These are phyloP conservation scores for Onchidella celtica DNA, from an alignment of 2,888 invertebrate species.

Conservation along the genomic window DNA sequence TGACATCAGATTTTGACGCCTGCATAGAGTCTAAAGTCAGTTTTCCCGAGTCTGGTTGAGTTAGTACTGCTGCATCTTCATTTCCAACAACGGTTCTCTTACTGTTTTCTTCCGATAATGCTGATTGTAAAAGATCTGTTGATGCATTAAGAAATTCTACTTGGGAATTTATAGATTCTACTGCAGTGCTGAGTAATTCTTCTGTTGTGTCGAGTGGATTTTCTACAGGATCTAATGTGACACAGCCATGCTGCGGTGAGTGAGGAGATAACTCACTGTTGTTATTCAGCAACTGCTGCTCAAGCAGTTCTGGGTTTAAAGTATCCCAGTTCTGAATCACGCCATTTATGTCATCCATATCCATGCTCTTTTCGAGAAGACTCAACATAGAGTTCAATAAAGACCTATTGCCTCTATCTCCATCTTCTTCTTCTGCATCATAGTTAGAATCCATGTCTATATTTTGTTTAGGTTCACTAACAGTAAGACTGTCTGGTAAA, in stretches of 20 bases:
- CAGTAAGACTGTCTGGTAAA: not conserved
- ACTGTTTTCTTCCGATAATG: not conserved
- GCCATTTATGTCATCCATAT: not conserved
- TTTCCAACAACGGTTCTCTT: no score
- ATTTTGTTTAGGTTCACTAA: not conserved
- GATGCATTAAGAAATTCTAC: not conserved
- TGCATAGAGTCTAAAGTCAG: no score
- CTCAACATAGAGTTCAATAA: not conserved
- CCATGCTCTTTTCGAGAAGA: conserved; percentile 2
- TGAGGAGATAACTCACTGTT: not conserved
- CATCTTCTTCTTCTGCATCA: not conserved
- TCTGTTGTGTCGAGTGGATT: not conserved
- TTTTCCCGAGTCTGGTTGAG: no score
- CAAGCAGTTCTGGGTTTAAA: not conserved
- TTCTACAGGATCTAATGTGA: not conserved
- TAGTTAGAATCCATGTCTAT: not conserved
- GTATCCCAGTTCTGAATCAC: conserved; percentile 16
- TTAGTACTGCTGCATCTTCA: no score
- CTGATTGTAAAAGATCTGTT: not conserved
- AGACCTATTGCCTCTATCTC: not conserved
- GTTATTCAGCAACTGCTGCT: conserved; percentile 1
- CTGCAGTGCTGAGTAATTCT: not conserved
- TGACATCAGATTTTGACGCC: no score
- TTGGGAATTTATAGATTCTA: not conserved
- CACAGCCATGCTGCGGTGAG: not conserved